Evolutionary conservation across 2,888 invertebrate species (phyloP).

Genomic region (Monoplex corrugatus): DNA sequence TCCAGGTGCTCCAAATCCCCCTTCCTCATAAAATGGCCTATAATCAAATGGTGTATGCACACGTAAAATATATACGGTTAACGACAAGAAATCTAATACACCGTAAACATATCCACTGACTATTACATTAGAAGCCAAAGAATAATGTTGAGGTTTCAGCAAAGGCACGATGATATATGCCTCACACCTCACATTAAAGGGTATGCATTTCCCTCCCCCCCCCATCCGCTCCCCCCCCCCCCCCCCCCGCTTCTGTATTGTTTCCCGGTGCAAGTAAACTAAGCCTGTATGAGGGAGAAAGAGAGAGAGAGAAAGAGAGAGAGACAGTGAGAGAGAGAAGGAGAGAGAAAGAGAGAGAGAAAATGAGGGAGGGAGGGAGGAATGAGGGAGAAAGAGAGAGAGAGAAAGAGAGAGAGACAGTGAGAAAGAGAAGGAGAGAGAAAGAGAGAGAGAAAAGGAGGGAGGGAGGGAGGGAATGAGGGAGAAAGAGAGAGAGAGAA

Average conservation of each 20-base stretch:
- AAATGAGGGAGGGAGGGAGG: background rate
- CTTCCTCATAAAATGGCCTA: too few species aligned
- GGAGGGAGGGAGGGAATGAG: background rate
- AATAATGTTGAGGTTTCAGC: too few species aligned
- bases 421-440: background rate
- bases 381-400: background rate
- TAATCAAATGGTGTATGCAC: too few species aligned
- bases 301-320: conserved; percentile 34
- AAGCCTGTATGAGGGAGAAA: background rate
- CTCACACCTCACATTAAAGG: too few species aligned
- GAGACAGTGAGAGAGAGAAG: conserved; percentile 40
- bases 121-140: too few species aligned
- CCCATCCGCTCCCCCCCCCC: too few species aligned
- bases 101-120: too few species aligned
- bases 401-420: background rate
- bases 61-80: too few species aligned
- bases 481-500: background rate
- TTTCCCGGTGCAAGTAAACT: background rate
- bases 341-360: conserved; percentile 33
- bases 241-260: background rate
- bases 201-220: too few species aligned
- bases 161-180: too few species aligned
- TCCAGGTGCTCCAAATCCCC: too few species aligned
- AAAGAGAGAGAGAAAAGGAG: background rate
- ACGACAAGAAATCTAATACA: too few species aligned